Evolutionary conservation across 2,113 vertebrate species (phyloP).

Genomic region (Aythya baeri): DNA sequence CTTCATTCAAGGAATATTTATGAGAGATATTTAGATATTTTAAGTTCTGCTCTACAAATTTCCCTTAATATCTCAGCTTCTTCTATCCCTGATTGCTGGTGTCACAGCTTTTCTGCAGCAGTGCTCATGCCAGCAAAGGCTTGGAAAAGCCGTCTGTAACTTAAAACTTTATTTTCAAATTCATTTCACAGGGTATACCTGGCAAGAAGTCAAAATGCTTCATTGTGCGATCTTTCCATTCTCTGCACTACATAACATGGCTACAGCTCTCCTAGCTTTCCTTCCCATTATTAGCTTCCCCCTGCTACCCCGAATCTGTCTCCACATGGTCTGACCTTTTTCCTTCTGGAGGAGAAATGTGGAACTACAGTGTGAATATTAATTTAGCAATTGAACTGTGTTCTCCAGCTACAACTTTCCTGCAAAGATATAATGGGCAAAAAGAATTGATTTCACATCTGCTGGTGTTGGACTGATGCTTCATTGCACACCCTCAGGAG

Average conservation of each 20-base stretch:
- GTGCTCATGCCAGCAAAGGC: not conserved
- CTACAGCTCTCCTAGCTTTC: not conserved
- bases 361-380: constrained; percentile 41
- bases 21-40: constrained; percentile 53
- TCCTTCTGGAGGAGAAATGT: not conserved
- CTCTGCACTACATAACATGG: not conserved
- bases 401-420: not conserved
- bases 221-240: constrained; percentile 20
- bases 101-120: constrained; percentile 25
- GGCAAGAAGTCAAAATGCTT: constrained; percentile 61
- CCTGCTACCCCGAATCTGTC: not conserved
- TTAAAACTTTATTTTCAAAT: constrained; percentile 59
- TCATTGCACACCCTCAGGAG: not conserved
- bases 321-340: constrained; percentile 4
- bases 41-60: constrained; percentile 37
- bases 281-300: not conserved
- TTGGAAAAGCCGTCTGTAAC: constrained; percentile 36
- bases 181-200: constrained; percentile 40
- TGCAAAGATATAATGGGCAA: not conserved
- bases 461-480: not conserved
- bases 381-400: constrained; percentile 4
- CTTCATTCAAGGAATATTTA: not conserved
- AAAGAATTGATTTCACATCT: not conserved
- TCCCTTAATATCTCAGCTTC: constrained; percentile 13
- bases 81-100: constrained; percentile 25